These are phyloP conservation scores for Eupithecia subumbrata DNA, from an alignment of 2,888 invertebrate genomes.

Conservation along the genomic window DNA sequence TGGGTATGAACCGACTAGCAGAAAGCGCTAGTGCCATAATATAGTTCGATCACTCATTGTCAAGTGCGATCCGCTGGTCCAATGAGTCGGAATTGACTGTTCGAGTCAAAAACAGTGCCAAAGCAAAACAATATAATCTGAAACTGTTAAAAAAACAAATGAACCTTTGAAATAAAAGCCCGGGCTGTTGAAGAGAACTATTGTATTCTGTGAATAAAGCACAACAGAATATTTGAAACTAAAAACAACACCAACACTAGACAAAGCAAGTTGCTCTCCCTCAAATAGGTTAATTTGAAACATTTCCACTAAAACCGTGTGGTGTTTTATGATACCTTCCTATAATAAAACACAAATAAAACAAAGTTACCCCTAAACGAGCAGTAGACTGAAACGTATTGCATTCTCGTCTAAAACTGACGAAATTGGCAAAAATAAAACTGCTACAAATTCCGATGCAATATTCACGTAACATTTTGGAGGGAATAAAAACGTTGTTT, in stretches of 20 bases:
- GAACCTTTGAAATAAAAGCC: neutral
- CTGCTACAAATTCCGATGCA: conserved; percentile 31
- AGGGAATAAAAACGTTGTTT: conserved; percentile 29
- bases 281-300: conserved; percentile 10
- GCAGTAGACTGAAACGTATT: conserved; percentile 32
- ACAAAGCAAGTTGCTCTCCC: neutral
- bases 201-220: neutral
- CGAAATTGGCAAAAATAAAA: conserved; percentile 36
- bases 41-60: neutral
- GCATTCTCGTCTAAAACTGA: conserved; percentile 35
- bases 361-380: conserved; percentile 26
- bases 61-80: neutral
- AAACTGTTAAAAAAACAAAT: neutral
- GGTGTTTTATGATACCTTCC: conserved; percentile 12
- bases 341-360: conserved; percentile 31
- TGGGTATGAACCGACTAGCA: neutral
- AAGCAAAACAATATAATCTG: neutral
- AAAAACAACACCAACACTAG: neutral
- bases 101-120: neutral
- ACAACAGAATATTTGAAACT: neutral
- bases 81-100: neutral
- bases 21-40: neutral
- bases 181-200: neutral
- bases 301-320: conserved; percentile 7
- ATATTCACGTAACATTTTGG: conserved; percentile 29